Evolutionary conservation across 64 coral and sea anemone genomes (phyloP), one percentile per base, ranked within the genome.

Genomic region (Platygyra sinensis): DNA sequence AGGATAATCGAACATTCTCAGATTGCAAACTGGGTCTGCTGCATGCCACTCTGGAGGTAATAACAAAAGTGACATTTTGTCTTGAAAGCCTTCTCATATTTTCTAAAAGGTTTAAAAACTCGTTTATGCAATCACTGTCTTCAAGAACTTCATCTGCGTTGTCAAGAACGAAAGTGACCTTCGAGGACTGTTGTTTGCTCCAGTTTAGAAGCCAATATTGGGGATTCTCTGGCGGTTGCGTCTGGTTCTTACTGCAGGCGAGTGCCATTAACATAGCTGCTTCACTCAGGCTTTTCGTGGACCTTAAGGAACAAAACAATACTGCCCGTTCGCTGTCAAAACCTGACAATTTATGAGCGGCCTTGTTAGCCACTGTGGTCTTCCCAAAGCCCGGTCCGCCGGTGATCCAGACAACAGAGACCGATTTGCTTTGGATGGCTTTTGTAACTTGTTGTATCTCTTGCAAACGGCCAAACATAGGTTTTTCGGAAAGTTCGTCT

Each of bases 361-460:
- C 91, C 54, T 46, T 38, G 46, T 79, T 92, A 3, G 84, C 83
- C 84, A 80, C 59, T 61, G 91, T 76, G 10, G 91, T 92, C 78
- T 92, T 92, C 29, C 91, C 84, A 86, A 76, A 91, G 30, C 89
- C 89, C 42, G 89, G 89, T 14, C 89, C 89, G 9, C 89, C 89
- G n/a, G 89, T 91, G 20, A 91, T 46, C 11, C 75, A 30, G 25
- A 86, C 89, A 13, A 83, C 72, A 3, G 69, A 15, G 61, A 50
- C 5, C 8, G n/a, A 31, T 42, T 38, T 24, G 14, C 67, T 33
- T 22, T 67, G 27, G 27, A 85, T 38, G 46, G 57, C 10, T 0
- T 84, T 1, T 13, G 0, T 29, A 10, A 85, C 49, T 2, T 76
- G 0, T 32, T 76, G 16, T 9, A 77, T 63, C 11, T 91, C 80